These are phyloP conservation scores for Gadus chalcogrammus DNA, from an alignment of 2,113 vertebrate genomes.

Conservation along the genomic window DNA sequence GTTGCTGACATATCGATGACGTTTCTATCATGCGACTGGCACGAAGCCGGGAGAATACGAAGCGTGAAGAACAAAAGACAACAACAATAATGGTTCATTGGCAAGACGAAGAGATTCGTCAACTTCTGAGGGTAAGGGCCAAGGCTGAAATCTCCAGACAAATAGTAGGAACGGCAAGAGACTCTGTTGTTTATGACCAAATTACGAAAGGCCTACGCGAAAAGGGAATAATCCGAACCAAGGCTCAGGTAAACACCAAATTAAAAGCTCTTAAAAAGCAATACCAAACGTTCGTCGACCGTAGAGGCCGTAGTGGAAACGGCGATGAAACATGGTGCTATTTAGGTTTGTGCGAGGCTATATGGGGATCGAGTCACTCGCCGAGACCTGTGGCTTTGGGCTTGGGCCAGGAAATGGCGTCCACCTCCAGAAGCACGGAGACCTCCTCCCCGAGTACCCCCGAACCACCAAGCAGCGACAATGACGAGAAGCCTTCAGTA, in stretches of 20 bases:
- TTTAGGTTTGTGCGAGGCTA: neutral
- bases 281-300: neutral
- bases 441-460: neutral
- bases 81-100: too few relatives aligned
- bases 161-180: too few relatives aligned
- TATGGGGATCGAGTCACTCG: neutral
- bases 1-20: too few relatives aligned
- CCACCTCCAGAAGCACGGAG: neutral
- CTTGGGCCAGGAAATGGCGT: neutral
- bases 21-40: too few relatives aligned
- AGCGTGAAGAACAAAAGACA: too few relatives aligned
- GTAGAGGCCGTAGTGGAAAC: neutral
- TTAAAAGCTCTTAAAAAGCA: neutral
- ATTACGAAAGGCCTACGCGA: too few relatives aligned
- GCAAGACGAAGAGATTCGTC: too few relatives aligned
- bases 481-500: neutral
- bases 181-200: too few relatives aligned
- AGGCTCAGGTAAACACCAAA: too few relatives aligned
- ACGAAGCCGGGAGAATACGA: conserved; percentile 17
- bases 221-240: too few relatives aligned
- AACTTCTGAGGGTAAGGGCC: too few relatives aligned
- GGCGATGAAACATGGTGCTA: neutral
- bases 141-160: too few relatives aligned
- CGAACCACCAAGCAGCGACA: neutral
- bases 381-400: conserved; percentile 19